Percentiles rank a stretch among this genome's conserved stretches.
Evolutionary conservation across 2,888 invertebrate species (phyloP).

Genomic region (Leptopilina syphax): DNA sequence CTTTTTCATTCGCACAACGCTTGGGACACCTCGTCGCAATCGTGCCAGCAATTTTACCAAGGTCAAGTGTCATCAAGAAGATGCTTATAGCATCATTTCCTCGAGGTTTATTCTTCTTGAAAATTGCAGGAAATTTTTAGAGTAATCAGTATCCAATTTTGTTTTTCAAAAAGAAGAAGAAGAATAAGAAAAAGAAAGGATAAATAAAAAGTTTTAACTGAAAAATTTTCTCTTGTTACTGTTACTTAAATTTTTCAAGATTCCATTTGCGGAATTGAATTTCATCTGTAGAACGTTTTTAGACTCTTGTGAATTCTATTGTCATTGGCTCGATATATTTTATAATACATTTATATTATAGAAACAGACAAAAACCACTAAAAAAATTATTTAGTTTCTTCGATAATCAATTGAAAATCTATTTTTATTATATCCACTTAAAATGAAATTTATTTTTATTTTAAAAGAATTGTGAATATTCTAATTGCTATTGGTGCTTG

Average conservation of each 20-base stretch:
- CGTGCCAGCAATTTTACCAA: constrained; percentile 25
- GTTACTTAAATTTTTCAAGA: not conserved
- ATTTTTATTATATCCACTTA: too few relatives aligned
- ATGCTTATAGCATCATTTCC: constrained; percentile 19
- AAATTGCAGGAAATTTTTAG: constrained; percentile 24
- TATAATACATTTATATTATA: not conserved
- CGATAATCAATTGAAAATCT: too few relatives aligned
- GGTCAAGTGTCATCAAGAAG: constrained; percentile 35
- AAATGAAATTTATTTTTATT: too few relatives aligned
- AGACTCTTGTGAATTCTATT: not conserved
- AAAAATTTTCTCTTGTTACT: not conserved
- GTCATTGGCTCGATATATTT: not conserved
- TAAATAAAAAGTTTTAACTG: not conserved
- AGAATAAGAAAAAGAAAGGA: too few relatives aligned
- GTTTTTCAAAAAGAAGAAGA: not conserved
- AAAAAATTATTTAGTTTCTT: too few relatives aligned
- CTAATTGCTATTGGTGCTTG: not conserved
- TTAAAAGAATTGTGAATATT: not conserved
- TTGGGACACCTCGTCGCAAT: constrained; percentile 47
- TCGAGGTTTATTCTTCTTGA: constrained; percentile 12
- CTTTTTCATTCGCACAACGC: constrained; percentile 46
- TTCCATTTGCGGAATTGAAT: not conserved
- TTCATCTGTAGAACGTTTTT: not conserved
- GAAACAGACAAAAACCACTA: not conserved
- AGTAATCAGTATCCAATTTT: constrained; percentile 20